Conservation (phyloP, 2,113 vertebrate genomes). For the Engraulis encrasicolus region DNA sequence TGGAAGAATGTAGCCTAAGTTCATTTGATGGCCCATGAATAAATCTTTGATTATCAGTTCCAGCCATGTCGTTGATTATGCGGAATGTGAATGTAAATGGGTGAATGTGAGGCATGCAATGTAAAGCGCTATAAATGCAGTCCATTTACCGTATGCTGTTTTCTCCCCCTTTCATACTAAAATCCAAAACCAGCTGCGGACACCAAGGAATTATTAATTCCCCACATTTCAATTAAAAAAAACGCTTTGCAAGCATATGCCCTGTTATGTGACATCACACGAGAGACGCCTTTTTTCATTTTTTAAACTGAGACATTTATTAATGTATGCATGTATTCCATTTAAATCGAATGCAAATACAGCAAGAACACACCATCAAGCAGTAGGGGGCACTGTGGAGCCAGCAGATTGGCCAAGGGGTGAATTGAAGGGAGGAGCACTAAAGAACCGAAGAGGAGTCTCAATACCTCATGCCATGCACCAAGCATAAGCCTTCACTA, state of each 20-base stretch:
- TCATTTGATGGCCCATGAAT: neutral
- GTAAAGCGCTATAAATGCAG: too few species aligned
- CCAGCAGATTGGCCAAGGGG: conserved; percentile 66
- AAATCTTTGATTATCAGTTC: neutral
- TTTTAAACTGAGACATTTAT: conserved; percentile 85
- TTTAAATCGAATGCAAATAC: conserved; percentile 94
- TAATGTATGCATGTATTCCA: conserved; percentile 85
- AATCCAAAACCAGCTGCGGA: neutral
- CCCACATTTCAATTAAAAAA: neutral
- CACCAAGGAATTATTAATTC: neutral
- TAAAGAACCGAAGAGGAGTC: conserved; percentile 72
- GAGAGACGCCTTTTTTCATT: conserved; percentile 11
- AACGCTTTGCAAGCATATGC: neutral
- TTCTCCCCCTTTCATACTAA: neutral
- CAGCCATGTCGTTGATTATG: neutral
- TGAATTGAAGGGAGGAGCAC: conserved; percentile 67
- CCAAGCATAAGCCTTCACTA: conserved; percentile 59
- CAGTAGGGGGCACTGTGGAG: conserved; percentile 78
- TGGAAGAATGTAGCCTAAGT: neutral
- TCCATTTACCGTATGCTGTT: neutral
- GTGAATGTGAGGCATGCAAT: too few species aligned
- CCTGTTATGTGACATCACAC: neutral
- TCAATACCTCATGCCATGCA: conserved; percentile 77
- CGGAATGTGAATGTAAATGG: too few species aligned
- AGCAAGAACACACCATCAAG: conserved; percentile 93